These are phyloP conservation scores for Drosophila flavopinicola DNA, from an alignment of 2,888 invertebrate species.

Conservation along the genomic window DNA sequence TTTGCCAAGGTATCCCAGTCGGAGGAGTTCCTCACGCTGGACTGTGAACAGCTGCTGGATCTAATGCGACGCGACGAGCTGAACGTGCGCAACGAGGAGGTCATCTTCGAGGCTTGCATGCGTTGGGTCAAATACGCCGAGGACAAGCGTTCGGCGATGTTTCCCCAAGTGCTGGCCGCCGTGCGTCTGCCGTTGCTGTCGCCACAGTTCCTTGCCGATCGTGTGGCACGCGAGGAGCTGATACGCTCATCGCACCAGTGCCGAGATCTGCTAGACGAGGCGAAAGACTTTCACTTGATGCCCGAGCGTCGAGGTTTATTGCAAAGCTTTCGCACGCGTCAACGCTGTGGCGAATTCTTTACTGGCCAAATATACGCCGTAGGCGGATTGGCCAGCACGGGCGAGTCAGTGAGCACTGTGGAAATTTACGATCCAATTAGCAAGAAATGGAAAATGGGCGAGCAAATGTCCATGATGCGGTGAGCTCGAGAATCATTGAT, in stretches of 20 bases:
- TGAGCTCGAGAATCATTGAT: conserved; percentile 31
- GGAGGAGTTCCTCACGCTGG: conserved; percentile 89
- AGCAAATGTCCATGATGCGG: conserved; percentile 92
- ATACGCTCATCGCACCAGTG: conserved; percentile 91
- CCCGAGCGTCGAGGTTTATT: conserved; percentile 92
- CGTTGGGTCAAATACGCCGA: conserved; percentile 90
- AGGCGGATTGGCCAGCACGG: conserved; percentile 92
- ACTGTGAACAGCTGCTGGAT: conserved; percentile 87
- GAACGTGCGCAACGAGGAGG: conserved; percentile 90
- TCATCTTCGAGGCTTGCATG: conserved; percentile 93
- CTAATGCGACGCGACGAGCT: conserved; percentile 91
- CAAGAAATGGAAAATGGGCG: conserved; percentile 90
- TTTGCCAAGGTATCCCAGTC: conserved; percentile 91
- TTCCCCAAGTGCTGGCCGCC: conserved; percentile 90
- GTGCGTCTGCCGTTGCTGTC: conserved; percentile 92
- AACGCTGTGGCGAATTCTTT: conserved; percentile 89
- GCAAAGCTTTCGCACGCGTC: conserved; percentile 90
- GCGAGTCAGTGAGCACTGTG: conserved; percentile 93
- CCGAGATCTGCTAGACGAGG: conserved; percentile 94
- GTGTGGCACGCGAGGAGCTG: conserved; percentile 91
- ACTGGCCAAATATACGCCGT: conserved; percentile 94
- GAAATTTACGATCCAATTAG: conserved; percentile 91
- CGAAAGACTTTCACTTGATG: conserved; percentile 93
- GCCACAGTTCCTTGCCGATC: conserved; percentile 92
- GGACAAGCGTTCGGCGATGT: conserved; percentile 86